Base-by-base conservation (phyloP, 2,888 invertebrate genomes). In the Spisula solida region DNA sequence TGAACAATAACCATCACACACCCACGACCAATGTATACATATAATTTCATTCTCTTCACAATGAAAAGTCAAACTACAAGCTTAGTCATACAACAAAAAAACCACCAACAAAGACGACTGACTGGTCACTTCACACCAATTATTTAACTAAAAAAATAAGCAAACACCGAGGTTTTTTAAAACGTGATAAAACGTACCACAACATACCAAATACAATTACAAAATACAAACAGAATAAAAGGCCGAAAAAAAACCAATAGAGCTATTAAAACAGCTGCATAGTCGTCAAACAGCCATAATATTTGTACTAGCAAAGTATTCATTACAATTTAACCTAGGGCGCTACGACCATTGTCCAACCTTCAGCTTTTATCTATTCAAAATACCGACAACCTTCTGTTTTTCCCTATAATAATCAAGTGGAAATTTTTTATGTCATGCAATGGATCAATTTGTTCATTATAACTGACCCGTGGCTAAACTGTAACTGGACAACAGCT, bases 211-310 rank as follows among this genome's bases (percentile, higher is more conserved):
- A 85, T 41, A 79, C 85, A 85, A 85, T 55, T 79, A 79, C 48
- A 79, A 85, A 56, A 85, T 79, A 85, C 85, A 85, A 85, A 79
- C 55, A 78, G 78, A 78, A 75, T 75, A 31, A 75, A 60, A 75
- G 34, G 78, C 51, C 14, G 25, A 85, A 85, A 85, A 85, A 85
- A 85, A 85, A 85, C 85, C 85, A 79, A 85, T 79, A 85, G 8
- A 0, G 25, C 56, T 56, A 78, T 85, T 85, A 87, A 87, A 87
- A 87, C 87, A 87, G 82, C 87, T 87, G 87, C 34, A 12, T 47
- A n/a, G n/a, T 79, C 29, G 82, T 87, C 78, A 87, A 87, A 87
- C 29, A 66, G 41, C 82, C 87, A 82, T 87, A 87, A 82, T 48
- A 70, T 80, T 70, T 81, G 81, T 56, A 34, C 48, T 55, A 6